A percentile compares a stretch with the other conserved stretches of the same genome.
phyloP scores from a whole-genome alignment of 2,113 vertebrate species.

The Xerus inauris region DNA sequence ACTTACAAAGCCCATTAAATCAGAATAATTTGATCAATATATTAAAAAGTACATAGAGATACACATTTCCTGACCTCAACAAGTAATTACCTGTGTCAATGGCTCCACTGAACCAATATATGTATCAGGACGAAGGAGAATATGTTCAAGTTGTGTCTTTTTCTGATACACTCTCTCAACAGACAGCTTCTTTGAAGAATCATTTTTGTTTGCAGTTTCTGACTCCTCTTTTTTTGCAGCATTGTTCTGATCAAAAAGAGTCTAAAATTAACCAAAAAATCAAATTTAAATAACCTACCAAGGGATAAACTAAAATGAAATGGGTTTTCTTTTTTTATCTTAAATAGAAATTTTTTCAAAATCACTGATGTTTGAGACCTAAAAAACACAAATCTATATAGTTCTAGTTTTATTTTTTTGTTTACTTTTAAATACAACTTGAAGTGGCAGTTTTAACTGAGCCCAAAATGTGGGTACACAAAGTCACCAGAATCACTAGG shows the following conservation, averaged over 20 bases:
- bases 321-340: background rate
- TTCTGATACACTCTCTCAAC: slow-evolving; percentile 99
- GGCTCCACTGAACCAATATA: slow-evolving; percentile 98
- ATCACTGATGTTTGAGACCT: slow-evolving; percentile 10
- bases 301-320: slow-evolving; percentile 66
- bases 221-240: slow-evolving; percentile 93
- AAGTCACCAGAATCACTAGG: background rate
- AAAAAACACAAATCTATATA: background rate
- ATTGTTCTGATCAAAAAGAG: slow-evolving; percentile 93
- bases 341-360: slow-evolving; percentile 18
- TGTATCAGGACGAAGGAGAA: slow-evolving; percentile 98
- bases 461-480: background rate
- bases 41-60: slow-evolving; percentile 3
- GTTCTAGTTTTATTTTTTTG: background rate
- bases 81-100: slow-evolving; percentile 92
- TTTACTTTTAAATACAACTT: background rate
- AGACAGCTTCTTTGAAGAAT: slow-evolving; percentile 94
- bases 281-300: slow-evolving; percentile 80
- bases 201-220: slow-evolving; percentile 92
- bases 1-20: background rate
- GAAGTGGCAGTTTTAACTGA: background rate
- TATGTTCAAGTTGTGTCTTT: slow-evolving; percentile 99
- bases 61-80: background rate
- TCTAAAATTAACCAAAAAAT: slow-evolving; percentile 87
- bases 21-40: slow-evolving; percentile 6